Base-by-base conservation (phyloP, 2,888 invertebrate species). In the Acleris laterana region DNA sequence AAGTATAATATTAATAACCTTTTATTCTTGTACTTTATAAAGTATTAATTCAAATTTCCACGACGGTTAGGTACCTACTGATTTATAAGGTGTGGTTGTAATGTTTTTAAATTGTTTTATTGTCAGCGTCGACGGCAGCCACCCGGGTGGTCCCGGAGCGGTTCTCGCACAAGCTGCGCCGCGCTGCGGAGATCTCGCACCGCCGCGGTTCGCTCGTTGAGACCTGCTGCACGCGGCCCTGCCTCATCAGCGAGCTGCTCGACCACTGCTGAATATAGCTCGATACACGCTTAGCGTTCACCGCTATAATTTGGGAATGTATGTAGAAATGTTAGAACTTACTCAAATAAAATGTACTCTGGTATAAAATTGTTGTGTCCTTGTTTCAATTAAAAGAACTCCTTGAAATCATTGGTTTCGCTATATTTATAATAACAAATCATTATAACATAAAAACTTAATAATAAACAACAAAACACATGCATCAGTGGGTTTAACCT, bases 381-480 rank as follows among this genome's bases (percentile, higher is more conserved):
- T 57, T 5, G n/a, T 11, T n/a, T 57, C 7, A 61, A 66, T 51
- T 62, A 48, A 66, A 66, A 62, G 62, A 57, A 74, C 69, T 72
- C 74, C 72, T 82, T 81, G 77, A 84, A 85, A 87, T 89, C 89
- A 88, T 89, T 89, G 89, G 89, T 88, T 85, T 74, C 83, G 77
- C 75, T 77, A 76, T 76, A 73, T 72, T 69, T 74, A 71, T 42
- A 65, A 61, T 55, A 72, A 72, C 38, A 38, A 72, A 46, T 72
- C 70, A 73, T 74, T 74, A 64, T 63, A 44, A 62, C 38, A 63
- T 52, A 65, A 69, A 74, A 69, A 71, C 69, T 71, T 74, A 74
- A 75, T 75, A 77, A 79, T 79, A 72, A 78, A 79, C 85, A 88
- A 88, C 84, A 87, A 79, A 76, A 83, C 84, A 83, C 77, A 79